Evolutionary conservation across 2,113 vertebrate genomes (phyloP).

Genomic region (Mungos mungo): DNA sequence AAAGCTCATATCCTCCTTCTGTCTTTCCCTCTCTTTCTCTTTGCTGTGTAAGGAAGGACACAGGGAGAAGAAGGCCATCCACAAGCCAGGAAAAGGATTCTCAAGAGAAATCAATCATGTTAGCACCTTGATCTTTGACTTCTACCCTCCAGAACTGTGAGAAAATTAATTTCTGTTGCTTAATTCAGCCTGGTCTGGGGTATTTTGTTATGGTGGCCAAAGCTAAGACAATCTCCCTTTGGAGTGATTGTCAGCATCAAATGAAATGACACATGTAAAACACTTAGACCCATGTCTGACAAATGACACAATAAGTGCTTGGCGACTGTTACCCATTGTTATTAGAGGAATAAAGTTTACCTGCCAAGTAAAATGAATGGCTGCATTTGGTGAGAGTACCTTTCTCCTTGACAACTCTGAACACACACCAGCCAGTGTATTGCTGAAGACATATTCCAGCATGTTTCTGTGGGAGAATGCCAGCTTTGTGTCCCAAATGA

Average conservation of each 20-base stretch:
- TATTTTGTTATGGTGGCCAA: not conserved
- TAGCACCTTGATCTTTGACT: not conserved
- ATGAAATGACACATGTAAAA: not conserved
- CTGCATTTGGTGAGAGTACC: not conserved
- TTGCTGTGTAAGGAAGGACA: not conserved
- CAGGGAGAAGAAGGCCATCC: not conserved
- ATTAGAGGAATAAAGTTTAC: not conserved
- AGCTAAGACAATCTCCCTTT: not conserved
- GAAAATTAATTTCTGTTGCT: not conserved
- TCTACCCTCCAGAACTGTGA: not conserved
- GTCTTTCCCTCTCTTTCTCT: no score
- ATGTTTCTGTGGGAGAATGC: not conserved
- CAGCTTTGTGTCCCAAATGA: constrained; percentile 7
- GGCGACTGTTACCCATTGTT: not conserved
- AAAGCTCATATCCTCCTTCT: not conserved
- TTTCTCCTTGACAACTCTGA: not conserved
- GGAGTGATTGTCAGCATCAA: not conserved
- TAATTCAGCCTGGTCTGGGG: not conserved
- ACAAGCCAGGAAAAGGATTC: not conserved
- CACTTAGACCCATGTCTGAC: not conserved
- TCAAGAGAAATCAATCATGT: not conserved
- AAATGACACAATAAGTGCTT: not conserved
- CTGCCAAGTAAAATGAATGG: not conserved
- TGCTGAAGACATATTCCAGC: not conserved
- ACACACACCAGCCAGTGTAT: not conserved